Evolutionary conservation across 2,797 vertebrate genomes (phyloP), one percentile per base, ranked within the genome.

Genomic region (Chiroxiphia lanceolata): DNA sequence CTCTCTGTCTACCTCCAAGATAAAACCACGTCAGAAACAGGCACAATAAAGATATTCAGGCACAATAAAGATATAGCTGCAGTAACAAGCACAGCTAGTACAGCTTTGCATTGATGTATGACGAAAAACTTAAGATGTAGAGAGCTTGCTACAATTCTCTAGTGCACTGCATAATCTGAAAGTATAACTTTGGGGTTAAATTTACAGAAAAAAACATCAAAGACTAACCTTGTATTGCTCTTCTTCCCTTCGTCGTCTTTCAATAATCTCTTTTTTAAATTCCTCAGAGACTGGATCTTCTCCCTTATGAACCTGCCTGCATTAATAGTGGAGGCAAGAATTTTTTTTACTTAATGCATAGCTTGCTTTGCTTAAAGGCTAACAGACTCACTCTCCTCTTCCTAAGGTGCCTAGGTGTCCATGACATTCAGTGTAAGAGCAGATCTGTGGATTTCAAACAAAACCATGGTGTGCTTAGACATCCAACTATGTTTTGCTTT

Each of bases 271-370:
- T 82, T 94, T 97, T 96, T 95, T 98, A 70, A 94, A 92, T 79
- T 96, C 94, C 25, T 95, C 69, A 63, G 98, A 97, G 74, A 98
- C 15, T 4, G 97, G 98, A 53, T 98, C 98, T 94, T 98, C 97
- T 79, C 99, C 99, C 67, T 98, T 97, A 87, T 96, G 98, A 89
- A 98, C 96, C 56, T 98, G 98, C 98, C 99, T 99, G 89, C 34
- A 93, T 92, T 96, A 68, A 78, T 50, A 95, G 44, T 7, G 25
- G 29, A 91, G 40, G 77, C 13, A 90, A 91, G 54, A 94, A 91
- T 38, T 38, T 38, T 38, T 38, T 38, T 90, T 53, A 72, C 29
- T 88, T 82, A 82, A 87, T 29, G 19, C 26, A 61, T 11, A 29
- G 21, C 74, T 83, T 87, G 21, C 68, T 93, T 78, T 44, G 89